Evolutionary conservation across 2,113 vertebrate genomes (phyloP), one percentile per base, ranked within the genome.

Genomic region (Pionites leucogaster): DNA sequence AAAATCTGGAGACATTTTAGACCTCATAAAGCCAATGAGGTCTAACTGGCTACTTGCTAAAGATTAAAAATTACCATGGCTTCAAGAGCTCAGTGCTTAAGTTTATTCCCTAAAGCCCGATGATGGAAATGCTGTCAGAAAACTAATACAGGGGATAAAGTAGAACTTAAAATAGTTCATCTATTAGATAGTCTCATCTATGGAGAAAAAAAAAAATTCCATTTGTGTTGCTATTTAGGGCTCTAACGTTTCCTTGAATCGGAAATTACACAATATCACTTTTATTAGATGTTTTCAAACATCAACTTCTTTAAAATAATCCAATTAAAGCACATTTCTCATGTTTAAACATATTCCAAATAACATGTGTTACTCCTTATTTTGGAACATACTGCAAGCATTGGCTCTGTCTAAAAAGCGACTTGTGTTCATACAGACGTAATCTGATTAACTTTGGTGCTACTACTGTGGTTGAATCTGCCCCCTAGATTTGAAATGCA

Each of bases 231-330:
- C 72, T 88, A 68, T 78, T 91, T 83, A 74, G 18, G 46, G 11
- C 37, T n/a, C 13, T 37, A 74, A 67, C 2, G 7, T 70, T 86
- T 77, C 7, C 60, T 59, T 78, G 76, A 81, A 25, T 49, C 65
- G 59, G 13, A 82, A 88, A 78, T 72, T 37, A 64, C 19, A 80
- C 42, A 68, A n/a, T 62, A 62, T 5, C 3, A 46, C 67, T 96
- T 92, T 69, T 90, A 92, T 75, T 83, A 42, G 16, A 67, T 77
- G 12, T 75, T 90, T 91, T 86, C 83, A 93, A 95, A 90, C 29
- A 77, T 15, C 70, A 90, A 88, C 13, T 35, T 90, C 31, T 90
- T 88, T 60, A 65, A 88, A 95, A 88, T 39, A 94, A 78, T 68
- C 41, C 31, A 88, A 72, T 90, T 88, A 86, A 87, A 88, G 27